Evolutionary conservation across 2,113 vertebrate species (phyloP).

Genomic region (Lycaon pictus): DNA sequence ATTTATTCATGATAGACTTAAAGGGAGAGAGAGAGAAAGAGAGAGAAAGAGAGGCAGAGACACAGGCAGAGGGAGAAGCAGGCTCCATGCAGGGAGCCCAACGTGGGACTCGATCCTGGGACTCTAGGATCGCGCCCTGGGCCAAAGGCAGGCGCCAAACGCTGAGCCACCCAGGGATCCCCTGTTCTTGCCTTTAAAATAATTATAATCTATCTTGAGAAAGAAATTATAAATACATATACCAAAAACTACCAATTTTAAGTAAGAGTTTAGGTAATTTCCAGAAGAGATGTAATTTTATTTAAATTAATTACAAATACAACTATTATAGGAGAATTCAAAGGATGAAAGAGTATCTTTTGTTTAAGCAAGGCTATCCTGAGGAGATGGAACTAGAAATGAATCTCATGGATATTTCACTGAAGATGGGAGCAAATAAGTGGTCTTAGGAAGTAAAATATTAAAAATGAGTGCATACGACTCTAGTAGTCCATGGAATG

Average conservation of each 20-base stretch:
- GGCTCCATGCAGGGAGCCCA: no score
- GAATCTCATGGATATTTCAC: not conserved
- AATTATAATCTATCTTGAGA: not conserved
- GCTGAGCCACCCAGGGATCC: no score
- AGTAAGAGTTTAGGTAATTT: not conserved
- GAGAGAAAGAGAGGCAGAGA: no score
- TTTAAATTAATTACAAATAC: conserved; percentile 26
- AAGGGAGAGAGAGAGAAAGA: no score
- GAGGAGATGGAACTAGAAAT: not conserved
- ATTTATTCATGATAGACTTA: no score
- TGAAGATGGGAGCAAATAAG: not conserved
- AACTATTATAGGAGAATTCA: not conserved
- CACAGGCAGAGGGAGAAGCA: no score
- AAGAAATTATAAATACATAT: not conserved
- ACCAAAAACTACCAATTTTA: not conserved
- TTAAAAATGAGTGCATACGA: not conserved
- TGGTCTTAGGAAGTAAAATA: not conserved
- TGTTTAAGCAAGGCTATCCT: not conserved
- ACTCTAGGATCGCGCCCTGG: no score
- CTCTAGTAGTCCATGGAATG: not conserved
- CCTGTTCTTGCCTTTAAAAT: not conserved
- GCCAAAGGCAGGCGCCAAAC: no score
- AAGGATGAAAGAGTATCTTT: not conserved
- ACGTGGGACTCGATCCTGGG: no score
- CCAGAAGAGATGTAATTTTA: not conserved